Percentiles rank a stretch among this genome's conserved stretches.
These are phyloP conservation scores for Chiloscyllium punctatum DNA, from an alignment of 2,797 vertebrate genomes.

Conservation along the genomic window DNA sequence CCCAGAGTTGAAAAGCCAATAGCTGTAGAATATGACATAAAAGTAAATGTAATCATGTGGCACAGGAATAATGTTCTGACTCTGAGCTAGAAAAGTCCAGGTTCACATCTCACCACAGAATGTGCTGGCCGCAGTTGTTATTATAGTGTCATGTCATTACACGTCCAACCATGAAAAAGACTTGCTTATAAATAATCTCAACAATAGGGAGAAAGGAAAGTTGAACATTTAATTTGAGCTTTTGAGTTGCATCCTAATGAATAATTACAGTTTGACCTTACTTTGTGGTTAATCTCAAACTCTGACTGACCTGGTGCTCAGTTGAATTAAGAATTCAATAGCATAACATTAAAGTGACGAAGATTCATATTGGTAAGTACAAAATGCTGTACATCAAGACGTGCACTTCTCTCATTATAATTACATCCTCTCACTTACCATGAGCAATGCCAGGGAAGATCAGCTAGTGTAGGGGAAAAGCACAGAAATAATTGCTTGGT, in stretches of 20 bases:
- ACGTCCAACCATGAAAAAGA: no score
- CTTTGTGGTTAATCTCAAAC: not conserved
- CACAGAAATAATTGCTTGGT: no score
- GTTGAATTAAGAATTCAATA: not conserved
- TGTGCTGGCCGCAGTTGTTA: no score
- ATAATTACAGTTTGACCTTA: not conserved
- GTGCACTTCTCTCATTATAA: no score
- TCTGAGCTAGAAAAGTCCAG: no score
- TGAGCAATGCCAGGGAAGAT: not conserved
- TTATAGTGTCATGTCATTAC: no score
- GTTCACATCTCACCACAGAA: no score
- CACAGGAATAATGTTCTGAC: no score
- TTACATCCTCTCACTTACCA: not conserved
- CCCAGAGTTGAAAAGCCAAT: not conserved
- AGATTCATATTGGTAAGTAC: not conserved
- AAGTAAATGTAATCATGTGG: no score
- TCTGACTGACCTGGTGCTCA: not conserved
- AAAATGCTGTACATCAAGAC: no score
- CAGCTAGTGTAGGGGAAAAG: not conserved
- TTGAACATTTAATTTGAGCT: not conserved
- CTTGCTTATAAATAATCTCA: not conserved
- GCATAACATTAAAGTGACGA: not conserved
- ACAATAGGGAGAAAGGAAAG: not conserved
- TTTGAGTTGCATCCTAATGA: not conserved
- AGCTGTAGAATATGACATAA: not conserved